Evolutionary conservation across 2,888 invertebrate genomes (phyloP), one percentile per base, ranked within the genome.

Genomic region (Drosophila atripex): DNA sequence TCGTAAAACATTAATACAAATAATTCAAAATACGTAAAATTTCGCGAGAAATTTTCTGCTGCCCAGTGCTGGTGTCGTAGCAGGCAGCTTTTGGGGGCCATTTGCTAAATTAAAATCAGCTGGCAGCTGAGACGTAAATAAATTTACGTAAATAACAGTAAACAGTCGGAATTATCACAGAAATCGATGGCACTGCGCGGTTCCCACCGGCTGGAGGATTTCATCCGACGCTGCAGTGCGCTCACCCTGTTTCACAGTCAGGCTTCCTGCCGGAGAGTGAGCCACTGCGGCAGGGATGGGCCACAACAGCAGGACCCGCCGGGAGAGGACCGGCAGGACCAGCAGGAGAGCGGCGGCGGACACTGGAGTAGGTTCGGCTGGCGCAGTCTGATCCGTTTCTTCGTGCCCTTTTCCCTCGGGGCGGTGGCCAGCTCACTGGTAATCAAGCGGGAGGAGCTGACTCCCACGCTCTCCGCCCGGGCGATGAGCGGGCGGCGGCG

Each of bases 401-500:
- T 78, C 57, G 75, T 88, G 58, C 86, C 89, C 8, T 88, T 85
- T 43, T 78, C 89, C 4, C 51, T 86, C 16, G 80, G 88, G 6
- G 77, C 82, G 1, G 21, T 79, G 50, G 76, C 73, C 49, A 68
- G 75, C 66, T 28, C 70, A 0, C 1, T 73, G 43, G 51, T 74
- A 45, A 50, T 76, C 16, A 12, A 55, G 14, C 28, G 73, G 49
- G 51, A 78, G 5, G 71, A 77, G 12, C 5, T 85, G 11, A 56
- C 78, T 0, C 89, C 88, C 4, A 45, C 69, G 25, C 63, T 88
- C 3, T 23, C 84, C 30, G 89, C 91, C 0, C 85, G 79, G 32
- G 71, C 87, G 0, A 14, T 86, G n/a, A 73, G 69, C 5, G 94
- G 93, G 4, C 93, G 94, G 76, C 91, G 95, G 72, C 92, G 93